A percentile compares a stretch with the other conserved stretches of the same genome.
Conservation (phyloP, 1,140 invertebrate species). For the Sitodiplosis mosellana region DNA sequence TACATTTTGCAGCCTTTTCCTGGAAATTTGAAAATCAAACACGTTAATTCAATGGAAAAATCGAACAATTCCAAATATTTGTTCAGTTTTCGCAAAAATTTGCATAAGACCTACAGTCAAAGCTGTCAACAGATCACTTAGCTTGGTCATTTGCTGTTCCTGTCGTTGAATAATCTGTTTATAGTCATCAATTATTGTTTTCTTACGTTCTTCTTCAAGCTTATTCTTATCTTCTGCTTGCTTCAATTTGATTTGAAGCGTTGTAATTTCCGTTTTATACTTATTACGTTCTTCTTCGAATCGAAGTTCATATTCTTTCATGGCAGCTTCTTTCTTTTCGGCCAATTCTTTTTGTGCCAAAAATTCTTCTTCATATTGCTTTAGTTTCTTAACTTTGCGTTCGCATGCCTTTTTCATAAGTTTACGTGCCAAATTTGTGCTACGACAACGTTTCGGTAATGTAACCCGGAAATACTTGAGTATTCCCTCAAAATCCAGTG, state of each 20-base stretch:
- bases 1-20: conserved; percentile 35
- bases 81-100: neutral
- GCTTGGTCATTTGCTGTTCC: conserved; percentile 60
- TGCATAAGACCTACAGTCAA: conserved; percentile 31
- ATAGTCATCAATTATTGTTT: conserved; percentile 74
- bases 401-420: conserved; percentile 79
- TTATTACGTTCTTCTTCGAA: conserved; percentile 63
- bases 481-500: conserved; percentile 93
- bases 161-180: conserved; percentile 81
- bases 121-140: conserved; percentile 35
- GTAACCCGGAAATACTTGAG: conserved; percentile 86
- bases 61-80: neutral
- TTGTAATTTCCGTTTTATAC: conserved; percentile 53
- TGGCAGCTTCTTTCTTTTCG: conserved; percentile 36
- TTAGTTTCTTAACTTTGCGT: conserved; percentile 84
- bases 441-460: conserved; percentile 88
- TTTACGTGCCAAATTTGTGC: conserved; percentile 70
- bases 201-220: conserved; percentile 47
- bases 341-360: conserved; percentile 51
- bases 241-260: conserved; percentile 67
- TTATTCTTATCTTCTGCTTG: conserved; percentile 55
- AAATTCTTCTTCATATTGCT: conserved; percentile 93
- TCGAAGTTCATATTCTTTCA: conserved; percentile 40
- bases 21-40: conserved; percentile 12
- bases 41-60: neutral